Conservation (phyloP, 2,888 invertebrate species). For the Clivina fossor region DNA sequence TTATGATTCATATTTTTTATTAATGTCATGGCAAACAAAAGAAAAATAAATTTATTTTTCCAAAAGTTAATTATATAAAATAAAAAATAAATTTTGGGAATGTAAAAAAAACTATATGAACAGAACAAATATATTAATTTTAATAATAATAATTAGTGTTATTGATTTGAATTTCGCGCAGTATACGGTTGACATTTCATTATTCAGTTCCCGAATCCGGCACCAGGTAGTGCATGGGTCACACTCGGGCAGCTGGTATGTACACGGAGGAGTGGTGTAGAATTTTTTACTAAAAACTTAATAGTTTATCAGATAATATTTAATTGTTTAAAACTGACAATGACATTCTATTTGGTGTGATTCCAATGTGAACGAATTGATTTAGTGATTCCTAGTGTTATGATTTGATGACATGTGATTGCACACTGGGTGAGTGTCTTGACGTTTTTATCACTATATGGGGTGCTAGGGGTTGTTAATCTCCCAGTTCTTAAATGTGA, state of each 20-base stretch:
- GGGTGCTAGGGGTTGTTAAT: slow-evolving; percentile 27
- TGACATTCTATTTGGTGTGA: slow-evolving; percentile 16
- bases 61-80: too few relatives aligned
- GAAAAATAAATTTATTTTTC: too few relatives aligned
- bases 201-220: slow-evolving; percentile 1
- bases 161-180: slow-evolving; percentile 1
- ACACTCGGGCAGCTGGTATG: slow-evolving; percentile 31
- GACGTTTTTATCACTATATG: slow-evolving; percentile 24
- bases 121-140: too few relatives aligned
- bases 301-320: slow-evolving; percentile 15
- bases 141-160: too few relatives aligned
- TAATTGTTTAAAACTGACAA: slow-evolving; percentile 25
- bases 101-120: too few relatives aligned
- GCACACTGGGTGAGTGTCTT: slow-evolving; percentile 28
- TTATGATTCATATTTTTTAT: too few relatives aligned
- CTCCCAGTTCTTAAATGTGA: slow-evolving; percentile 19
- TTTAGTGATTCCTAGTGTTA: slow-evolving; percentile 13
- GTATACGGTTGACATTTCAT: slow-evolving; percentile 7
- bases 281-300: neutral
- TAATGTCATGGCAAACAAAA: too few relatives aligned
- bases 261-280: slow-evolving; percentile 30
- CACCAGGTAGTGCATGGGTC: slow-evolving; percentile 24
- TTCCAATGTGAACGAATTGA: slow-evolving; percentile 10
- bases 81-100: too few relatives aligned
- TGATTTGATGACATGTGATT: slow-evolving; percentile 25